Evolutionary conservation across 2,113 vertebrate genomes (phyloP).

Genomic region (Lagopus leucura): DNA sequence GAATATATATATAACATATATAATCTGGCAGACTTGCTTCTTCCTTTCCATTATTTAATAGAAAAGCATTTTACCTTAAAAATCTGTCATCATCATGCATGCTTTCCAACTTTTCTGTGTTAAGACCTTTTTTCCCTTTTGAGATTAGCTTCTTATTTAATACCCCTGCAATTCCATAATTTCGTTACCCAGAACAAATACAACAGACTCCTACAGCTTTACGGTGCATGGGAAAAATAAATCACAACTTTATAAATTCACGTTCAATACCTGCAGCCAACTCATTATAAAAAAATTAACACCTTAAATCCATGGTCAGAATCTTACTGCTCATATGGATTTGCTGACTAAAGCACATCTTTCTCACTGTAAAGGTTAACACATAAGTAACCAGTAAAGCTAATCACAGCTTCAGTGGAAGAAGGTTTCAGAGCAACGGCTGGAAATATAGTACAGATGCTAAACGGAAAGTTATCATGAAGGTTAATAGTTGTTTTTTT

Average conservation of each 20-base stretch:
- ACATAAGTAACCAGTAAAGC: not conserved
- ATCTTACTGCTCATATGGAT: not conserved
- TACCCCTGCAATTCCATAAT: slow-evolving; percentile 9
- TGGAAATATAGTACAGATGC: not conserved
- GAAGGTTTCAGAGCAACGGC: not conserved
- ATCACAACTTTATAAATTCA: slow-evolving; percentile 10
- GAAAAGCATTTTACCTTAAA: not conserved
- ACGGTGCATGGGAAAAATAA: slow-evolving; percentile 15
- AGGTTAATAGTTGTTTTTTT: not conserved
- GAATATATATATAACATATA: not conserved
- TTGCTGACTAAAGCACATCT: not conserved
- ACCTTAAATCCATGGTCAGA: not conserved
- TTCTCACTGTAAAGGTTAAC: not conserved
- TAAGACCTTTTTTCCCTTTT: not conserved
- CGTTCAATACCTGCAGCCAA: not conserved
- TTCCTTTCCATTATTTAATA: slow-evolving; percentile 16
- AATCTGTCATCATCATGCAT: slow-evolving; percentile 3
- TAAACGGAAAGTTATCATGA: not conserved
- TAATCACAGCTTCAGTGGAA: not conserved
- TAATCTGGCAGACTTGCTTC: not conserved
- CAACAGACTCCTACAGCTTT: slow-evolving; percentile 3
- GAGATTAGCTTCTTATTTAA: slow-evolving; percentile 22
- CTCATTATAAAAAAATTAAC: not conserved
- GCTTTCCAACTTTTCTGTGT: not conserved
- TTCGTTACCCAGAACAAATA: slow-evolving; percentile 51